A percentile compares a stretch with the other conserved stretches of the same genome.
phyloP scores from a whole-genome alignment of 2,797 vertebrate genomes.

The Acipenser ruthenus region DNA sequence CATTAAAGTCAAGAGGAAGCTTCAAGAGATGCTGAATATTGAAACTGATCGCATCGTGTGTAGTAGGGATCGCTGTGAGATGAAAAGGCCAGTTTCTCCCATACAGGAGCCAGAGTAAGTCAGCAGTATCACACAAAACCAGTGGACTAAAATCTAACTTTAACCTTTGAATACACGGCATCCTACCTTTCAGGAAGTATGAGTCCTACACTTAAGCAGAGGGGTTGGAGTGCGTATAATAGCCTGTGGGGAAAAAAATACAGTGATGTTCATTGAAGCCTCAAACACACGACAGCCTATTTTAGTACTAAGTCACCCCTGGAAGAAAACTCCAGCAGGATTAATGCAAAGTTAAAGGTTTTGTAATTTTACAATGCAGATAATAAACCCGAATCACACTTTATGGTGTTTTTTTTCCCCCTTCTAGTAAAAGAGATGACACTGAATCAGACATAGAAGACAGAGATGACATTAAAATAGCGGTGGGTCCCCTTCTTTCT shows the following conservation, averaged over 20 bases:
- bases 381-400: slow-evolving; percentile 35
- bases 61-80: slow-evolving; percentile 47
- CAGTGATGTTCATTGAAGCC: slow-evolving; percentile 16
- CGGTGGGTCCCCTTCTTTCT: slow-evolving; percentile 40
- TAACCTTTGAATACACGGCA: too few species aligned
- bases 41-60: slow-evolving; percentile 40
- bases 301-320: slow-evolving; percentile 16
- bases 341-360: too few species aligned
- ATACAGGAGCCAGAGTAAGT: slow-evolving; percentile 53
- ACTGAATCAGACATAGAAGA: slow-evolving; percentile 11
- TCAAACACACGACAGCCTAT: slow-evolving; percentile 14
- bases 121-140: neutral
- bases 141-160: neutral
- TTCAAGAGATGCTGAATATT: slow-evolving; percentile 46
- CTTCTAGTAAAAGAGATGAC: slow-evolving; percentile 32
- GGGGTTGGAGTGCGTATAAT: too few species aligned
- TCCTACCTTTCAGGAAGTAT: too few species aligned
- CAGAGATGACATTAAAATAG: slow-evolving; percentile 43
- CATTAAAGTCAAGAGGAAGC: slow-evolving; percentile 52
- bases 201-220: too few species aligned
- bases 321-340: too few species aligned
- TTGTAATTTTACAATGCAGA: too few species aligned
- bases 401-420: neutral
- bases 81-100: slow-evolving; percentile 49
- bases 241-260: too few species aligned